Evolutionary conservation across 1,140 invertebrate genomes (phyloP).

Genomic region (Ladona fulva): DNA sequence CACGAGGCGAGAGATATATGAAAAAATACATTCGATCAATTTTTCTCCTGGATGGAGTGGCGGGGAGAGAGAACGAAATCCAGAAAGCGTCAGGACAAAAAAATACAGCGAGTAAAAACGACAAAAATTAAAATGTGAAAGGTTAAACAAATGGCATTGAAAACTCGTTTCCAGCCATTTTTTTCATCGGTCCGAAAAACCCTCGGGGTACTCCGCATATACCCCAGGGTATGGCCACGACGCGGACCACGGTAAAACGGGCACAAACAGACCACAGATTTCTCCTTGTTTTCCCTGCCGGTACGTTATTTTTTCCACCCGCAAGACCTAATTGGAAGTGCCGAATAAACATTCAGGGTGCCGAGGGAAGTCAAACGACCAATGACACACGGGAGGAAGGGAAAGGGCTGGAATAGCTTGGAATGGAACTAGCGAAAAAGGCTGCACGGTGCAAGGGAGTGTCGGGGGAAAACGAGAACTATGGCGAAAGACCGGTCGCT

Average conservation of each 20-base stretch:
- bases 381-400: neutral
- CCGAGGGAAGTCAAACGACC: neutral
- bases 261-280: neutral
- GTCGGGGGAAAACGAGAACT: neutral
- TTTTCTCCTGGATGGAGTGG: neutral
- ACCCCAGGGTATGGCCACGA: neutral
- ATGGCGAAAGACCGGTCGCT: too few relatives aligned
- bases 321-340: slow-evolving; percentile 4
- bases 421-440: neutral
- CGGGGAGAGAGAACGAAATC: neutral
- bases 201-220: neutral
- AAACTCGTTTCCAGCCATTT: neutral
- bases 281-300: neutral
- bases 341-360: neutral
- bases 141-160: slow-evolving; percentile 1
- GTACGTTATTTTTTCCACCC: neutral
- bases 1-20: too few relatives aligned
- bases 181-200: neutral
- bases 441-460: neutral
- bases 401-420: neutral
- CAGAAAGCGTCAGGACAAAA: neutral
- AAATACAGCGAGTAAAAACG: neutral
- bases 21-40: too few relatives aligned
- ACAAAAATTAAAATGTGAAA: neutral
- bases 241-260: neutral